These are phyloP conservation scores for Nephila pilipes DNA, from an alignment of 1,140 invertebrate species.

Conservation along the genomic window DNA sequence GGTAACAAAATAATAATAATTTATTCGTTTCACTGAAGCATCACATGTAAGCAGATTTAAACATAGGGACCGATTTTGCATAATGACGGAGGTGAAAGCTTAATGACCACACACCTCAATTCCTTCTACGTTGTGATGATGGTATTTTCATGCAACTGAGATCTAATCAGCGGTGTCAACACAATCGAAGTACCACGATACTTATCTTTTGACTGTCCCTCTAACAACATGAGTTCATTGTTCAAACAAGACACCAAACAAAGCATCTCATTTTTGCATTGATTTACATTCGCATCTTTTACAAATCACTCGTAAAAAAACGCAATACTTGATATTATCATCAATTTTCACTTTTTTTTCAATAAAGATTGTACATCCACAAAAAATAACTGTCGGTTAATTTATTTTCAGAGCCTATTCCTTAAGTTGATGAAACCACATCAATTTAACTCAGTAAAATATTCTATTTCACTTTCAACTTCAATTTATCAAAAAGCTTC, in stretches of 20 bases:
- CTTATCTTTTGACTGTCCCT: background rate
- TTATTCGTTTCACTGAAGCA: background rate
- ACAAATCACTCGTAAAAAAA: no score
- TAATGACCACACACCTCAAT: background rate
- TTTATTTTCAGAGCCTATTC: no score
- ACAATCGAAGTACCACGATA: background rate
- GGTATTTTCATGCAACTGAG: background rate
- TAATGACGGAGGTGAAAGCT: background rate
- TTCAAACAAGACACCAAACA: background rate
- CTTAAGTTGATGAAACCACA: no score
- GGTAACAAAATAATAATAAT: background rate
- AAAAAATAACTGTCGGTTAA: no score
- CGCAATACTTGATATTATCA: no score
- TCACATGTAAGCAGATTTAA: background rate
- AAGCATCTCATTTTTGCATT: background rate
- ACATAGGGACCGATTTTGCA: background rate
- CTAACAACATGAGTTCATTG: background rate
- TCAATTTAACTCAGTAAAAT: no score
- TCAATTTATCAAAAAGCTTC: no score
- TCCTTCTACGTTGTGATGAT: background rate
- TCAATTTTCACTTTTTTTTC: no score
- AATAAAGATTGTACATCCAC: no score
- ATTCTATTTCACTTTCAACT: no score
- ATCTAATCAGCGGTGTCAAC: background rate
- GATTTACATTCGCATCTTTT: background rate